These are phyloP conservation scores for Ciona savignyi DNA, from an alignment of 23 tunicate species.

Conservation along the genomic window DNA sequence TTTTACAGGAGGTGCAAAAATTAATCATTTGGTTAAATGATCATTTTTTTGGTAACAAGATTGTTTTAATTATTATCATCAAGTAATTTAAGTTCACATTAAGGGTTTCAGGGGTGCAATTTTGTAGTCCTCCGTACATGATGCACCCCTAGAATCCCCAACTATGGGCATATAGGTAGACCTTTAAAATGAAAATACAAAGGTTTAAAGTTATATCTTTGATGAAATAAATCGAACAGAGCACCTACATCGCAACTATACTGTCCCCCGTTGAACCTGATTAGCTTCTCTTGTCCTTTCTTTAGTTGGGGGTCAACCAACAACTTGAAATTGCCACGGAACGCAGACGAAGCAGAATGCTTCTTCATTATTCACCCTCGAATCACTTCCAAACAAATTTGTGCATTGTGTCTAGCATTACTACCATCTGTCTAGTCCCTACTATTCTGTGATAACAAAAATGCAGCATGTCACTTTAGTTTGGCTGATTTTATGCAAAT, in stretches of 20 bases:
- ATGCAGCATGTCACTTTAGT: too few relatives aligned
- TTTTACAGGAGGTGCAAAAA: too few relatives aligned
- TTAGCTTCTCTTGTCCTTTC: constrained; percentile 65
- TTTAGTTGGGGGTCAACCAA: constrained; percentile 68
- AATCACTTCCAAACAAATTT: not conserved
- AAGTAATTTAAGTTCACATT: too few relatives aligned
- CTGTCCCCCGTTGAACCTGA: constrained; percentile 50
- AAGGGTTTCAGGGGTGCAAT: too few relatives aligned
- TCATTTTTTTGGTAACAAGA: too few relatives aligned
- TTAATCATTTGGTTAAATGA: too few relatives aligned
- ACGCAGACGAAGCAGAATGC: not conserved
- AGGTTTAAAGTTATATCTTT: not conserved
- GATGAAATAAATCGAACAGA: not conserved
- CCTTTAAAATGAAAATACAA: not conserved
- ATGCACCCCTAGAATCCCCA: not conserved
- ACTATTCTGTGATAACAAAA: too few relatives aligned
- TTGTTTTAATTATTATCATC: too few relatives aligned
- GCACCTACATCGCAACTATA: constrained; percentile 57
- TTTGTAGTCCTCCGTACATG: too few relatives aligned
- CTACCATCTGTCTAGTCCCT: too few relatives aligned
- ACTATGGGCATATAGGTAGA: not conserved
- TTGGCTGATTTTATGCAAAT: too few relatives aligned
- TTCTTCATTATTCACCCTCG: not conserved
- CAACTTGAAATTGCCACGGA: constrained; percentile 36
- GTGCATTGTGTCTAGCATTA: too few relatives aligned